Evolutionary conservation across 2,797 vertebrate genomes (phyloP), one percentile per base, ranked within the genome.

Genomic region (Erethizon dorsatum): DNA sequence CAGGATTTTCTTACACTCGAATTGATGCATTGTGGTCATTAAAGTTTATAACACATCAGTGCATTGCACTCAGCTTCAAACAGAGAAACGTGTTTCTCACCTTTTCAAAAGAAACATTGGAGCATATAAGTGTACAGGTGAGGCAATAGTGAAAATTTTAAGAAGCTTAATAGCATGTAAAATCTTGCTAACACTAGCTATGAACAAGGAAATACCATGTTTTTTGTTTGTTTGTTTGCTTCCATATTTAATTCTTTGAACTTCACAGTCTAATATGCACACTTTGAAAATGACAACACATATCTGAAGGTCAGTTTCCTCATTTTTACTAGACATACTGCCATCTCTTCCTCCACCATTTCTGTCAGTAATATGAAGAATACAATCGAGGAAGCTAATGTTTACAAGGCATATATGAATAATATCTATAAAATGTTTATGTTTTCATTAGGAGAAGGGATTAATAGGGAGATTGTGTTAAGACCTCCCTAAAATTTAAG

Each of bases 121-220:
- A 9, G 18, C 31, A 1, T 56, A 1, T 33, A 75, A 82, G 13
- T 2, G 1, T 22, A 26, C 6, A 26, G 2, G 50, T 31, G 47
- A 79, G 56, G 26, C 8, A 83, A 84, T 5, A 33, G 13, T 69
- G 11, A 83, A 86, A 57, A 71, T 20, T 13, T 33, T 33, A 31
- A 13, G 24, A 57, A 79, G 47, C 10, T 63, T 9, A 52, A 12
- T 2, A 65, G 13, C 6, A 79, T 84, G 12, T 6, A 67, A 85
- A 95, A 33, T 71, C 14, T 47, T 75, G 10, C 4, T 79, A 59
- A 69, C 56, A 50, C 10, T 37, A 61, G 26, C 13, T 63, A 31
- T 8, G 41, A 57, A 9, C 7, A 26, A n/a, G 6, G 5, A 47
- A 56, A 73, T 1, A 37, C 0, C 1, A n/a, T 80, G 20, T 24